phyloP scores from a whole-genome alignment of 2,113 vertebrate species.

The Pomatorhinus ruficollis region DNA sequence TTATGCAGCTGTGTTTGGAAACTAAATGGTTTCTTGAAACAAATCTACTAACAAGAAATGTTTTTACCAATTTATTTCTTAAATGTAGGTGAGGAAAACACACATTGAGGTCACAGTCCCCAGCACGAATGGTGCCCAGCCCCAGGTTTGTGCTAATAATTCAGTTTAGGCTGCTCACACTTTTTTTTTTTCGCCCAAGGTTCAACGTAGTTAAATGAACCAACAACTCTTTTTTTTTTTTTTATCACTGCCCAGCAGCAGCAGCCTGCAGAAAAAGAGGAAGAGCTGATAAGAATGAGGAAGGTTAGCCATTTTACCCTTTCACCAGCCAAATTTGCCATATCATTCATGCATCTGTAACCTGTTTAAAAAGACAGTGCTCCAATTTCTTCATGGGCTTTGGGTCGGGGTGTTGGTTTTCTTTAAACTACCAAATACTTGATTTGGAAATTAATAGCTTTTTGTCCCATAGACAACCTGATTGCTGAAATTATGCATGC shows the following conservation, averaged over 20 bases:
- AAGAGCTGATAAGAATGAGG: slow-evolving; percentile 91
- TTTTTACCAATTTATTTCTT: slow-evolving; percentile 79
- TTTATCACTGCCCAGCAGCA: slow-evolving; percentile 79
- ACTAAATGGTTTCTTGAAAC: slow-evolving; percentile 30
- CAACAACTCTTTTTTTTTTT: slow-evolving; percentile 63
- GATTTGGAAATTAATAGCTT: background rate
- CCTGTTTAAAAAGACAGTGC: slow-evolving; percentile 77
- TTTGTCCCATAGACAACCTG: background rate
- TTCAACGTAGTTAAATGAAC: slow-evolving; percentile 54
- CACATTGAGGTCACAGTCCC: slow-evolving; percentile 81
- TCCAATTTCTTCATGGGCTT: slow-evolving; percentile 53
- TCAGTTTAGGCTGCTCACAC: slow-evolving; percentile 50
- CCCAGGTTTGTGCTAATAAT: slow-evolving; percentile 86
- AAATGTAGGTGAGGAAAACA: slow-evolving; percentile 85
- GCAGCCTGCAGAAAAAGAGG: slow-evolving; percentile 86
- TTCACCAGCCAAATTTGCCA: slow-evolving; percentile 36
- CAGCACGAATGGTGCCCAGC: slow-evolving; percentile 81
- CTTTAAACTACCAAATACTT: background rate
- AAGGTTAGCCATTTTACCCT: slow-evolving; percentile 88
- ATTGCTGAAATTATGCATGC: background rate
- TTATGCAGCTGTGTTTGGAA: slow-evolving; percentile 46
- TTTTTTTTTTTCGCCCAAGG: background rate
- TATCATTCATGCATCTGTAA: slow-evolving; percentile 53
- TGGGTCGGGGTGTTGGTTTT: background rate
- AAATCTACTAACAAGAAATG: slow-evolving; percentile 73